Base-by-base conservation (phyloP, 2,113 vertebrate species). In the Cnemophilus loriae region DNA sequence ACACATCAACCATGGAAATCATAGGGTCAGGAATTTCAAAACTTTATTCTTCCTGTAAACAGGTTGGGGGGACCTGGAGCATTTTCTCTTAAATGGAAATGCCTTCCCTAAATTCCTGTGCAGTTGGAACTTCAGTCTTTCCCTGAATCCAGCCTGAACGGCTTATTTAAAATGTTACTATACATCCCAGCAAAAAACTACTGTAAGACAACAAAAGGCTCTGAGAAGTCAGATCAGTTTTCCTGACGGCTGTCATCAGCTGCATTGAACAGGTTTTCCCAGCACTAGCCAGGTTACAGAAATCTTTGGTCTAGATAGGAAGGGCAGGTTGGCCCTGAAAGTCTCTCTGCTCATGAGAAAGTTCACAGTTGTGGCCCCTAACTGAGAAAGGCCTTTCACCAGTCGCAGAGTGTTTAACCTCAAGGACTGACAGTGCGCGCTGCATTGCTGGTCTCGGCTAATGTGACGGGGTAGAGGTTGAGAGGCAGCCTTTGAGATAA, bases 341-440 rank as follows among this genome's bases (percentile, higher is more conserved):
- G 81, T 85, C 67, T 75, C 64, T 46, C 20, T 26, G 81, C 78
- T 73, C 91, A 91, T 96, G 95, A 97, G 95, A 95, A 97, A 97
- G 93, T 96, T 96, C 93, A 94, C 44, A 42, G 81, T 2, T 11
- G 49, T 91, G 93, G 94, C 93, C 93, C 53, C 67, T 61, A 69
- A 35, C 65, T 17, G 95, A 69, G 94, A 96, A 89, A 96, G 91
- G 49, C 87, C 74, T 96, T 97, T 97, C 96, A 95, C 44, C 93
- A 91, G 94, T 9, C 24, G 14, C 52, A 21, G 60, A 42, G 94
- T 78, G 95, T 95, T 95, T 93, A 50, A 95, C 89, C 95, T 68
- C 81, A 21, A 57, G 91, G 91, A 67, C 69, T 79, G 92, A 52
- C 92, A 60, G 90, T 41, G 81, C 64, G 28, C 4, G 0, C 73